Evolutionary conservation across 2,797 vertebrate species (phyloP).

Genomic region (Alcedo atthis): DNA sequence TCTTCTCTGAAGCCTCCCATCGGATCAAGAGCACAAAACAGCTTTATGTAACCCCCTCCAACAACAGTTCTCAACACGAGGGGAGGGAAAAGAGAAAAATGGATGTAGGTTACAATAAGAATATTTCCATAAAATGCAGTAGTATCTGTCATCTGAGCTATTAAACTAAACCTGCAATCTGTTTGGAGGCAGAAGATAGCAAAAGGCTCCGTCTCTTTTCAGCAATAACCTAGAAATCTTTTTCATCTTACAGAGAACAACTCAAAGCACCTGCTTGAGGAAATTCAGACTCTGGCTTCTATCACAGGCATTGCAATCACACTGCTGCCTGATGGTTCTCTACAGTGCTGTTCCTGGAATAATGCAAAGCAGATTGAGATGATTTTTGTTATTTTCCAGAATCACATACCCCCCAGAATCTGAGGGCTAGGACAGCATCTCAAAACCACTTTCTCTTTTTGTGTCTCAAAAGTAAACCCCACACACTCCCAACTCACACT

Average conservation of each 20-base stretch:
- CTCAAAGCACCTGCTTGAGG: slow-evolving; percentile 28
- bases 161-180: slow-evolving; percentile 64
- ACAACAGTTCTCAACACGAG: slow-evolving; percentile 40
- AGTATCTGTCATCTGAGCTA: slow-evolving; percentile 55
- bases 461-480: background rate
- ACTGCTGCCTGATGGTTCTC: background rate
- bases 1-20: slow-evolving; percentile 56
- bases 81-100: slow-evolving; percentile 39
- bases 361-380: background rate
- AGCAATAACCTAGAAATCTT: slow-evolving; percentile 49
- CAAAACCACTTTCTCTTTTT: background rate
- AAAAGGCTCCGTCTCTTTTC: slow-evolving; percentile 52
- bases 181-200: slow-evolving; percentile 57
- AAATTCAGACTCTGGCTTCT: slow-evolving; percentile 17
- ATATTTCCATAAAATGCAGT: slow-evolving; percentile 57
- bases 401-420: background rate
- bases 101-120: slow-evolving; percentile 44
- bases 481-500: background rate
- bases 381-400: slow-evolving; percentile 28
- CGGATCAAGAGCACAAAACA: slow-evolving; percentile 54
- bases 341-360: background rate
- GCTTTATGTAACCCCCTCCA: slow-evolving; percentile 65
- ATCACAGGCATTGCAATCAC: background rate
- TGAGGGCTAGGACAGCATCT: background rate
- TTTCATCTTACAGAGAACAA: slow-evolving; percentile 52